Conservation (phyloP, 2,888 invertebrate genomes). For the Apodemia mormo region DNA sequence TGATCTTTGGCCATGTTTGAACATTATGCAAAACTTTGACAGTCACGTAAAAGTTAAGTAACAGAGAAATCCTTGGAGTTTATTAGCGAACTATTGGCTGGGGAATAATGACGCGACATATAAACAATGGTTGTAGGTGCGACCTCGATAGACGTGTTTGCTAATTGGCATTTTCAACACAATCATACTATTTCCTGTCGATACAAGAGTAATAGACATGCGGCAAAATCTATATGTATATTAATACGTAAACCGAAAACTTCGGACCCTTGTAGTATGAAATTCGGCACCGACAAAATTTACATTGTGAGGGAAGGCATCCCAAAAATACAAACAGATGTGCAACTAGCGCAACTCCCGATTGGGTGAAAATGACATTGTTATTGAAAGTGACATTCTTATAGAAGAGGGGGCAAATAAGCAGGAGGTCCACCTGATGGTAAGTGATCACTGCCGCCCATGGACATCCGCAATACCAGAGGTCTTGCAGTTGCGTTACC, state of each 20-base stretch:
- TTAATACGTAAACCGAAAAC: not conserved
- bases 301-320: too few species aligned
- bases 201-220: not conserved
- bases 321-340: too few species aligned
- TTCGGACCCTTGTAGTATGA: too few species aligned
- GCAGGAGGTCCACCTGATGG: too few species aligned
- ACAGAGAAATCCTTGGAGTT: conserved; percentile 25
- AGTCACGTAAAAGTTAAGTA: conserved; percentile 23
- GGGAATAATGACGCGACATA: conserved; percentile 23
- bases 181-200: not conserved
- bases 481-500: too few species aligned
- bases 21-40: conserved; percentile 9
- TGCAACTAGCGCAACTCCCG: too few species aligned
- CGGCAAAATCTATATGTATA: not conserved
- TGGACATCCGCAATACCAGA: too few species aligned
- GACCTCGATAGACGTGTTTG: conserved; percentile 27
- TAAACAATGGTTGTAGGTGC: conserved; percentile 25
- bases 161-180: conserved; percentile 9
- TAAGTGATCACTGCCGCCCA: too few species aligned
- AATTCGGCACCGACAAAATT: too few species aligned
- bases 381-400: too few species aligned
- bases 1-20: not conserved
- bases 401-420: too few species aligned
- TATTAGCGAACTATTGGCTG: conserved; percentile 23
- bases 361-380: too few species aligned